Conservation (phyloP, 2,113 vertebrate genomes). For the Peromyscus polionotus region DNA sequence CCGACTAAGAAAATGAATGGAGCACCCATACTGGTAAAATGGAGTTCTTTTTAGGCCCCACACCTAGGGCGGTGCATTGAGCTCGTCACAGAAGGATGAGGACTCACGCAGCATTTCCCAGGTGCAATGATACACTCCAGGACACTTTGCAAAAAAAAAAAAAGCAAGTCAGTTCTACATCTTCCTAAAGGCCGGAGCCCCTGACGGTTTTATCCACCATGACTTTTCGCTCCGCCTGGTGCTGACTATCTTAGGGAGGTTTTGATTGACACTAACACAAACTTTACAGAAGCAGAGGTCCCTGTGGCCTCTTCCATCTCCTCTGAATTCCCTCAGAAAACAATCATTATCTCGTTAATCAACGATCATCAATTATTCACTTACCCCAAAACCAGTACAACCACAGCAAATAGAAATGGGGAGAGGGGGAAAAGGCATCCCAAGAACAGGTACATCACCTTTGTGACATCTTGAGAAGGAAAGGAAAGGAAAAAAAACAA, state of each 20-base stretch:
- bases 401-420: conserved; percentile 9
- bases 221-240: conserved; percentile 18
- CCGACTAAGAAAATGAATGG: conserved; percentile 28
- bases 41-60: background rate
- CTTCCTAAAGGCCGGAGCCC: conserved; percentile 31
- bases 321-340: conserved; percentile 26
- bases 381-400: conserved; percentile 6
- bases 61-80: background rate
- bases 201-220: background rate
- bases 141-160: background rate
- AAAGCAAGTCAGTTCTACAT: background rate
- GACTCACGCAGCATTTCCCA: background rate
- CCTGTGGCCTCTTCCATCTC: background rate
- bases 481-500: background rate
- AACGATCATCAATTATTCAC: conserved; percentile 59
- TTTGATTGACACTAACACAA: conserved; percentile 33
- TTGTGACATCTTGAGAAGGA: conserved; percentile 24
- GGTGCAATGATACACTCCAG: background rate
- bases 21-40: background rate
- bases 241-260: background rate
- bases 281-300: background rate
- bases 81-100: conserved; percentile 18
- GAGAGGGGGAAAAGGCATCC: background rate
- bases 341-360: conserved; percentile 61
- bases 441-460: conserved; percentile 19